phyloP scores from a whole-genome alignment of 2,113 vertebrate genomes.

The Sphaerodactylus townsendi region DNA sequence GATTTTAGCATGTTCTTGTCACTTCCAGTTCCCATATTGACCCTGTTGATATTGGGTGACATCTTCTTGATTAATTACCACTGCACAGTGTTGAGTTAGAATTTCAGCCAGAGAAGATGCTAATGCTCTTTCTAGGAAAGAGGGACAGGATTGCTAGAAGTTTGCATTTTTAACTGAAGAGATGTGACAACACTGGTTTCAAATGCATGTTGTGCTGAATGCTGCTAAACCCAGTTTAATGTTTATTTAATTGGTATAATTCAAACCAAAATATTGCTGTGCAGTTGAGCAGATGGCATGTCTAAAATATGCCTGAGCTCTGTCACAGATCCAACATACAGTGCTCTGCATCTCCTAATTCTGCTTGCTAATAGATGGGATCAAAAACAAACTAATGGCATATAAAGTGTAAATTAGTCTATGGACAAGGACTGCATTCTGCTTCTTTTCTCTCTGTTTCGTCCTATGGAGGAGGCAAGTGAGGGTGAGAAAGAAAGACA shows the following conservation, averaged over 20 bases:
- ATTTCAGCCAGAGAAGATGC: neutral
- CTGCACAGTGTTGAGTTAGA: neutral
- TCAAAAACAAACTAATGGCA: neutral
- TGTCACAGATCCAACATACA: neutral
- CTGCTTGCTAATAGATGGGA: neutral
- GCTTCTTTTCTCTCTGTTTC: neutral
- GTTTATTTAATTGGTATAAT: constrained; percentile 5
- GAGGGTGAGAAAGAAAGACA: neutral
- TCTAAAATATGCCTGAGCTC: neutral
- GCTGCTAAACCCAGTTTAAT: neutral
- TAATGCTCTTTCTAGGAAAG: neutral
- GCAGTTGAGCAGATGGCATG: neutral
- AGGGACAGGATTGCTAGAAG: neutral
- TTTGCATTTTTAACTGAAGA: neutral
- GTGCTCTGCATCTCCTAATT: neutral
- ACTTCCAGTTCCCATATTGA: neutral
- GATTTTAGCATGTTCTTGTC: neutral
- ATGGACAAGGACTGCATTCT: neutral
- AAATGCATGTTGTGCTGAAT: neutral
- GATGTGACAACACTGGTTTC: neutral
- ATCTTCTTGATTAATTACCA: neutral
- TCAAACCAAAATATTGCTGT: neutral
- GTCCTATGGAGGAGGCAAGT: neutral
- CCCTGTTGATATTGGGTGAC: neutral
- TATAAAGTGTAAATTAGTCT: neutral